Base-by-base conservation (phyloP, 92 coral and sea anemone species). In the Heliopora coerulea region DNA sequence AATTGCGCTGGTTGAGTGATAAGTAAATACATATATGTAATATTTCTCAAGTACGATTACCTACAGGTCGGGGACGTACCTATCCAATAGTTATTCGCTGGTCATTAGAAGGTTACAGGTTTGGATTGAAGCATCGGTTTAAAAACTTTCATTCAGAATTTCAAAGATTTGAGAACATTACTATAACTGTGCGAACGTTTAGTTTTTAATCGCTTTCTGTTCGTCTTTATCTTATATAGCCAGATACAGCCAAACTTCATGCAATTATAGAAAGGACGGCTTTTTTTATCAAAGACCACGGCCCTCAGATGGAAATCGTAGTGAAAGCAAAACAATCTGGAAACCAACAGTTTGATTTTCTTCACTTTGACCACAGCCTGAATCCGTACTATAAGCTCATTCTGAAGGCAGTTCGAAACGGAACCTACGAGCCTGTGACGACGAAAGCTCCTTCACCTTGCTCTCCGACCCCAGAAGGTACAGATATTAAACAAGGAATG, bases 271-370 rank as follows among this genome's bases (percentile, higher is more conserved):
- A 82, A 20, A 95, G 81, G 67, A 95, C 99, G 48, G 99, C 99
- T 34, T 54, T 88, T 78, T 95, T 95, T 79, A 90, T 95, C 66
- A 87, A 90, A 48, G 88, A 84, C 65, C 99, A 95, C 21, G 96
- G 99, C 3, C 83, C 88, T 10, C 99, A 95, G 75, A 95, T 95
- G 99, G 99, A 95, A 74, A 95, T 95, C 68, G 83, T 95, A 8
- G 85, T 95, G 13, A 95, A 95, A 72, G 99, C 99, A 74, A 95
- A 95, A 67, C 99, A 95, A 80, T 93, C 99, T 17, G 99, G 99
- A 10, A 95, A 95, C 73, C 96, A 92, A 8, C 99, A 95, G 87
- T 95, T 95, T 88, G 99, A 88, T 68, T 95, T 95, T 73, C 73
- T 95, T 1, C 84, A 86, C 59, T 90, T 85, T 48, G 99, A 89